Base-by-base conservation (phyloP, 2,113 vertebrate genomes). In the Rhegmatorhina hoffmannsi region DNA sequence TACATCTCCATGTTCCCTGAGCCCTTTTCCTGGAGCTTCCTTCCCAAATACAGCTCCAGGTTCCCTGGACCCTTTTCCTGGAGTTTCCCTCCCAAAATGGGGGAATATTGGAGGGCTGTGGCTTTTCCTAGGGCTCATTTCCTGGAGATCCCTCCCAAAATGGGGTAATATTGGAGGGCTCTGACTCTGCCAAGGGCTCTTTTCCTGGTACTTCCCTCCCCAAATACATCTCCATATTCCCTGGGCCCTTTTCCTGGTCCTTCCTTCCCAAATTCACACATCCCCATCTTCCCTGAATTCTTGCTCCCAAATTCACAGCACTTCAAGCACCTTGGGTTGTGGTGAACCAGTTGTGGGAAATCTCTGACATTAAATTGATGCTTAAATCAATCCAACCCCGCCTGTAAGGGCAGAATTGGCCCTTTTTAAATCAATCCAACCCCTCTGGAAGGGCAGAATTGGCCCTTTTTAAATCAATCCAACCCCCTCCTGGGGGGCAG, bases 361-460 rank as follows among this genome's bases (percentile, higher is more conserved):
- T 9, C 10, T 0, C 49, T 10, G 68, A n/a, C 11, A 1, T 23
- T 36, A 14, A 14, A 53, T 17, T 1, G 28, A 8, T 46, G 28
- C 36, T 31, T 3, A 2, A 64, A 34, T 2, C 1, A 0, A 10
- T 14, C 24, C 19, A 3, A 23, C 18, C 11, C 49, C 33, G 53
- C 19, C 33, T 1, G 38, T 1, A 9, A 4, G 34, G 31, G 24
- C 44, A 60, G 74, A 17, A 25, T 5, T 12, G 60, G 47, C 33
- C 50, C 66, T n/a, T 2, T 12, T 14, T 40, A 40, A 40, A 40
- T 40, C 40, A 40, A 40, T 40, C 24, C 20, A 3, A 24, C 13
- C 11, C 17, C 53, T 17, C 29, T 1, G 1, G 10, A 9, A 4
- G 34, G 31, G 24, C 44, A 60, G 74, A 17, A 25, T 5, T 12